Conservation (phyloP, 2,888 invertebrate genomes). For the Polylopha cassiicola region DNA sequence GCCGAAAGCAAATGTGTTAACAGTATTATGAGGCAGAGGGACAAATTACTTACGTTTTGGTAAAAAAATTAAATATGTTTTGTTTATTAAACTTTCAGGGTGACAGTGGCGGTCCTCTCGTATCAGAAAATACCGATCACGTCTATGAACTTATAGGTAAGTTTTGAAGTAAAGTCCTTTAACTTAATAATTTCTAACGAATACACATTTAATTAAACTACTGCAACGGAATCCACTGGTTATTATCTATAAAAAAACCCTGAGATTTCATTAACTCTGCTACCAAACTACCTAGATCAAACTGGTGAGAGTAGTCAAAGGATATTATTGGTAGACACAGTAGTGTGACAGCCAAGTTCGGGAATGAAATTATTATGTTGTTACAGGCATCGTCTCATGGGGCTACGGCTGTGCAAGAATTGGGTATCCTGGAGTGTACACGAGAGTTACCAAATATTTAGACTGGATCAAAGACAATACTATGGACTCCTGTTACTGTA, state of each 20-base stretch:
- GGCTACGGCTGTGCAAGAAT: slow-evolving; percentile 91
- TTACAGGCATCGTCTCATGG: slow-evolving; percentile 89
- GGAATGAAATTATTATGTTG: slow-evolving; percentile 10
- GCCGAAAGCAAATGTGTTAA: no score
- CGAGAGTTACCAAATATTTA: slow-evolving; percentile 86
- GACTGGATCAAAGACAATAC: slow-evolving; percentile 89
- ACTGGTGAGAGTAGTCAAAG: no score
- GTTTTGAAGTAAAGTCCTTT: slow-evolving; percentile 14
- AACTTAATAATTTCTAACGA: not conserved
- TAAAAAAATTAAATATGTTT: not conserved
- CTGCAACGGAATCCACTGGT: not conserved
- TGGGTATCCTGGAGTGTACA: slow-evolving; percentile 91
- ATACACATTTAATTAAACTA: not conserved
- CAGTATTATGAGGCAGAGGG: no score
- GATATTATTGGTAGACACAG: no score
- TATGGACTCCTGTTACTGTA: slow-evolving; percentile 88
- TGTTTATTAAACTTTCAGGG: slow-evolving; percentile 70
- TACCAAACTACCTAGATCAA: no score
- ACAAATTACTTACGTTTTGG: no score
- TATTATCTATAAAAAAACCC: not conserved
- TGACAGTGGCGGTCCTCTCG: slow-evolving; percentile 87
- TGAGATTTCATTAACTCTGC: no score
- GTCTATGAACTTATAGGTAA: slow-evolving; percentile 87
- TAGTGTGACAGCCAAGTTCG: no score
- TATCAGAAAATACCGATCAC: slow-evolving; percentile 80